Conservation (phyloP, 1,140 invertebrate species). For the Drosophila lini region DNA sequence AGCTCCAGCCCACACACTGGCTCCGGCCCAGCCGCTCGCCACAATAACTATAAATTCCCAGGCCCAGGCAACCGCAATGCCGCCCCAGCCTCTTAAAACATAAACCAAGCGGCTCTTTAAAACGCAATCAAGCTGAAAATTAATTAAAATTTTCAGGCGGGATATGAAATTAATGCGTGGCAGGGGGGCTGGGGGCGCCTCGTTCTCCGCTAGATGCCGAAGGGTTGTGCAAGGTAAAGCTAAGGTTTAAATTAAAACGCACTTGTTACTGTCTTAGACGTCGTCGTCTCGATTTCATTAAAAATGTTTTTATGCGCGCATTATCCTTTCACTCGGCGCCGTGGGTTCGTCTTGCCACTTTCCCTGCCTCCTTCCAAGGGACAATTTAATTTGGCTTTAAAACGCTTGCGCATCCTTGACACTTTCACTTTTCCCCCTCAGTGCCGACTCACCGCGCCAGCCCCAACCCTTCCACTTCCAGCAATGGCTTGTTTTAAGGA, state of each 20-base stretch:
- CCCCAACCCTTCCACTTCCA: slow-evolving; percentile 3
- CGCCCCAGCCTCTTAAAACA: slow-evolving; percentile 30
- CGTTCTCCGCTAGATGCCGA: slow-evolving; percentile 1
- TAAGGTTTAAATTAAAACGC: slow-evolving; percentile 76
- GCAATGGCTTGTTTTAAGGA: slow-evolving; percentile 77
- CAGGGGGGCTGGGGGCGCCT: slow-evolving; percentile 25
- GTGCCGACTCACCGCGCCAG: background rate
- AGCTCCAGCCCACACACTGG: slow-evolving; percentile 29
- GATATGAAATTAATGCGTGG: slow-evolving; percentile 79
- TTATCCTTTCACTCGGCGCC: slow-evolving; percentile 69
- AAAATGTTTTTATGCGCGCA: slow-evolving; percentile 79
- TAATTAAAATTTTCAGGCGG: slow-evolving; percentile 83
- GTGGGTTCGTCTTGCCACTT: slow-evolving; percentile 12
- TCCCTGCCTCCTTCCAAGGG: slow-evolving; percentile 38
- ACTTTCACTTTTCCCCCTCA: slow-evolving; percentile 66
- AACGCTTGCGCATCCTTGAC: slow-evolving; percentile 78
- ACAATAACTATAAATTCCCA: slow-evolving; percentile 79
- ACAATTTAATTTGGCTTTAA: slow-evolving; percentile 81
- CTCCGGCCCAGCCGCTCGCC: slow-evolving; percentile 39
- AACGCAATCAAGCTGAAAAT: slow-evolving; percentile 84
- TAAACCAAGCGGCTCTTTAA: slow-evolving; percentile 78
- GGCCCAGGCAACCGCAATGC: slow-evolving; percentile 46
- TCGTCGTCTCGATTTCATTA: slow-evolving; percentile 82
- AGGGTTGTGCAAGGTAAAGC: slow-evolving; percentile 33
- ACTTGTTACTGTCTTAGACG: slow-evolving; percentile 79